phyloP scores from a whole-genome alignment of 2,113 vertebrate genomes.

The Tachuris rubrigastra region DNA sequence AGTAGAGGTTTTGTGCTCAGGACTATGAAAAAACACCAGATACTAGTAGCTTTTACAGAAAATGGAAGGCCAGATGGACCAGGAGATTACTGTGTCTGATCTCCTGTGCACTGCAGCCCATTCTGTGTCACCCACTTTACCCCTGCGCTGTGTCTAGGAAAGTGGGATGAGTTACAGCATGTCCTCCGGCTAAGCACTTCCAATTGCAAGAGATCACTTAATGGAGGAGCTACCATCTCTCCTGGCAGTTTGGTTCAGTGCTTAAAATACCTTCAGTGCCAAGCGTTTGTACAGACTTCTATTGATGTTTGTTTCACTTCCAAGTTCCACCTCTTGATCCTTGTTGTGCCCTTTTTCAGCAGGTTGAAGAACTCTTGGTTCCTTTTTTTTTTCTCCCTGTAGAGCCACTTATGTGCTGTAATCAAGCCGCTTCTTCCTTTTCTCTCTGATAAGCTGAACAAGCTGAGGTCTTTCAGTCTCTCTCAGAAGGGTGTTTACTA shows the following conservation, averaged over 20 bases:
- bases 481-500: conserved; percentile 4
- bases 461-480: background rate
- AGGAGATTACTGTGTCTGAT: conserved; percentile 42
- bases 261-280: background rate
- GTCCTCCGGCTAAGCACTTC: background rate
- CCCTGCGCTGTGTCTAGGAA: background rate
- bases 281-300: background rate
- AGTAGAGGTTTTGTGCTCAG: background rate
- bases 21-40: background rate
- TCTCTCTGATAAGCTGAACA: conserved; percentile 22
- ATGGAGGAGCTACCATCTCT: background rate
- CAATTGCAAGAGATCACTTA: background rate
- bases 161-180: rapidly evolving
- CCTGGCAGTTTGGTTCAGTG: background rate
- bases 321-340: conserved; percentile 33
- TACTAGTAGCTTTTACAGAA: conserved; percentile 8
- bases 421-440: conserved; percentile 15
- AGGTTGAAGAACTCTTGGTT: conserved; percentile 23
- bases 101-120: background rate
- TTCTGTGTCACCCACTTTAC: background rate
- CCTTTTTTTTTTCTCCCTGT: conserved; percentile 5
- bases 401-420: conserved; percentile 8
- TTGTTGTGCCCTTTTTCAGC: conserved; percentile 26
- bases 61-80: conserved; percentile 33
- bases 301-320: conserved; percentile 42